phyloP scores from a whole-genome alignment of 1,140 invertebrate genomes.

The Drosophila jambulina region DNA sequence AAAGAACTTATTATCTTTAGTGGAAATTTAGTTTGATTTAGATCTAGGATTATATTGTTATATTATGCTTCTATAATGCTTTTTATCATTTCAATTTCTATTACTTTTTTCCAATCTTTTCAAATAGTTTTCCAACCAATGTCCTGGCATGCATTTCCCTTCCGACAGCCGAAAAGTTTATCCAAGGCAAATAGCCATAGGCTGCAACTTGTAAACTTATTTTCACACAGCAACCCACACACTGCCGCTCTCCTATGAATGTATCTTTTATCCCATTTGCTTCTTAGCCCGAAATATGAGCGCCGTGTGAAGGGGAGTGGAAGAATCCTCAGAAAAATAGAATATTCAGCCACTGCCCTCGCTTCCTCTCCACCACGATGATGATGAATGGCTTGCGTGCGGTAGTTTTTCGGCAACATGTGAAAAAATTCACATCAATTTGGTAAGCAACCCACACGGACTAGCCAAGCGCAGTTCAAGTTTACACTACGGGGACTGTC shows the following conservation, averaged over 20 bases:
- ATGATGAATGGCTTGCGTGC: slow-evolving; percentile 74
- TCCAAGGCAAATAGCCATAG: slow-evolving; percentile 72
- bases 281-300: slow-evolving; percentile 47
- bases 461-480: slow-evolving; percentile 23
- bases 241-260: slow-evolving; percentile 19
- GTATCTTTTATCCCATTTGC: slow-evolving; percentile 66
- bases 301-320: background rate
- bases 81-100: background rate
- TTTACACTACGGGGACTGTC: slow-evolving; percentile 23
- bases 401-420: slow-evolving; percentile 62
- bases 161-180: slow-evolving; percentile 60
- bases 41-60: no score
- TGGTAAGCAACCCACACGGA: slow-evolving; percentile 52
- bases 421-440: slow-evolving; percentile 79
- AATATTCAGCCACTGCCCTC: slow-evolving; percentile 60
- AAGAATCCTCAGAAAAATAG: slow-evolving; percentile 43
- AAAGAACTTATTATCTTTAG: no score
- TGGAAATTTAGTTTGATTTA: no score
- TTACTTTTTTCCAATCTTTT: background rate
- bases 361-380: slow-evolving; percentile 46
- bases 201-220: slow-evolving; percentile 79
- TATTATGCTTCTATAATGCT: background rate
- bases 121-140: slow-evolving; percentile 21
- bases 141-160: slow-evolving; percentile 28
- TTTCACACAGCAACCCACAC: slow-evolving; percentile 50